Conservation (phyloP, 2,113 vertebrate genomes). For the Glareola pratincola region DNA sequence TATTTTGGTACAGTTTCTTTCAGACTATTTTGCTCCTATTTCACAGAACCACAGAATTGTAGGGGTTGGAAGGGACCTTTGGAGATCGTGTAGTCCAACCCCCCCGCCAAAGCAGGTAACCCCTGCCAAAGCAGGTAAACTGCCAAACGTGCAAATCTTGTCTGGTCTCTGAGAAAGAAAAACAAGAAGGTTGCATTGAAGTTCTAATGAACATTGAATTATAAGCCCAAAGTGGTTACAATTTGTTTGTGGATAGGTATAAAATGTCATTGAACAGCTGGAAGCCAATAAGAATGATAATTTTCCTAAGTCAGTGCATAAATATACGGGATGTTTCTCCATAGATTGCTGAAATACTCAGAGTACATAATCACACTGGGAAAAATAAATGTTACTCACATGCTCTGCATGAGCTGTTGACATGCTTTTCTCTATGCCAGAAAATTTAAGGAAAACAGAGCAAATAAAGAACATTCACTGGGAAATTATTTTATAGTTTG, state of each 20-base stretch:
- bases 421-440: not conserved
- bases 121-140: no score
- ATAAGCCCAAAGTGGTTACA: not conserved
- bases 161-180: not conserved
- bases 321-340: not conserved
- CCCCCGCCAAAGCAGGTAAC: no score
- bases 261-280: constrained; percentile 12
- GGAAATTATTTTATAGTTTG: not conserved
- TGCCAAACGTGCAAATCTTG: not conserved
- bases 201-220: not conserved
- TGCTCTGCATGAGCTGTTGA: not conserved
- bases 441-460: not conserved
- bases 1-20: not conserved
- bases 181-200: not conserved
- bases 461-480: not conserved
- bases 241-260: not conserved
- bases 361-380: not conserved
- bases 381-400: not conserved
- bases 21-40: not conserved
- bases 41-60: no score
- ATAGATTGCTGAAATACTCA: not conserved
- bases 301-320: not conserved
- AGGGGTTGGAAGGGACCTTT: no score
- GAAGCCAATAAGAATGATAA: constrained; percentile 18
- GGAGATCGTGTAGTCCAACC: no score